A percentile compares a stretch with the other conserved stretches of the same genome.
Evolutionary conservation across 2,888 invertebrate genomes (phyloP).

Genomic region (Drosophila affinis): DNA sequence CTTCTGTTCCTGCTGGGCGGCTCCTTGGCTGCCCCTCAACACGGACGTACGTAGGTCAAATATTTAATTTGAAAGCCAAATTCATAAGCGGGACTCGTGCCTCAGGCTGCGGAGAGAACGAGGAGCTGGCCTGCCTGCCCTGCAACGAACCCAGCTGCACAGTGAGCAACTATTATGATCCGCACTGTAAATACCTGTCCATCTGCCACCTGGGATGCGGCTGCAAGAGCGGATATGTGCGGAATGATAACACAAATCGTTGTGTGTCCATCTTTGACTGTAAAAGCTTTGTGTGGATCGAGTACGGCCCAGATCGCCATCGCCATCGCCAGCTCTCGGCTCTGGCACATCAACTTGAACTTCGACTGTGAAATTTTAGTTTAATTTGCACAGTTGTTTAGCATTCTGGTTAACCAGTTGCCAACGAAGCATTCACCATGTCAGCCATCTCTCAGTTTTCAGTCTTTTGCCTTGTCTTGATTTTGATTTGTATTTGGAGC

Average conservation of each 20-base stretch:
- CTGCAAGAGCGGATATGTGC: slow-evolving; percentile 50
- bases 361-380: neutral
- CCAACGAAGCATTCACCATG: slow-evolving; percentile 10
- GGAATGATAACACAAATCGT: slow-evolving; percentile 30
- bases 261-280: slow-evolving; percentile 39
- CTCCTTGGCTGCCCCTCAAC: neutral
- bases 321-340: no score
- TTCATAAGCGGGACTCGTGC: neutral
- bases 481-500: slow-evolving; percentile 8
- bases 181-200: fast-evolving
- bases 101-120: slow-evolving; percentile 56
- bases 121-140: slow-evolving; percentile 42
- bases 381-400: neutral
- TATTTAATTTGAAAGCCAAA: neutral
- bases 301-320: neutral
- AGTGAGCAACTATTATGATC: neutral
- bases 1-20: neutral
- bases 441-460: slow-evolving; percentile 1
- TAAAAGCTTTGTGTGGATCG: neutral
- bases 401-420: neutral
- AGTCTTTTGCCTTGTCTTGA: slow-evolving; percentile 10
- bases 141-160: slow-evolving; percentile 48
- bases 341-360: no score
- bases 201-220: slow-evolving; percentile 50
- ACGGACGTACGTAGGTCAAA: slow-evolving; percentile 42